phyloP scores from a whole-genome alignment of 2,888 invertebrate genomes.

The Phyllotreta striolata region DNA sequence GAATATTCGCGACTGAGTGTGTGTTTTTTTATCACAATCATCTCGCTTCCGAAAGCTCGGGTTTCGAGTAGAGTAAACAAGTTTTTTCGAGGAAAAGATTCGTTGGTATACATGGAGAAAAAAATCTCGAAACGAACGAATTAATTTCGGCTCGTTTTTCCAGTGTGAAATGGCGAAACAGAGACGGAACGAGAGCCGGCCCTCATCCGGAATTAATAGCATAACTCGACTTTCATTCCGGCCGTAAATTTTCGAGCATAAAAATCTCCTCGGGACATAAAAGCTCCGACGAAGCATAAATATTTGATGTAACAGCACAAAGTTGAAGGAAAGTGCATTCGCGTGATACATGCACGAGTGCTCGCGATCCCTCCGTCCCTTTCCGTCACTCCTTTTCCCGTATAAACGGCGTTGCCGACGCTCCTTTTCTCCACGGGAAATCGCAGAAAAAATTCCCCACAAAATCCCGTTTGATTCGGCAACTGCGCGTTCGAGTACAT shows the following conservation, averaged over 20 bases:
- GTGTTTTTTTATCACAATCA: no score
- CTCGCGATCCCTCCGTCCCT: constrained; percentile 24
- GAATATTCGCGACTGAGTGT: no score
- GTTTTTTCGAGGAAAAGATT: no score
- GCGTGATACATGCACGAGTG: constrained; percentile 44
- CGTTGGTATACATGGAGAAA: no score
- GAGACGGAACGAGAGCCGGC: constrained; percentile 24
- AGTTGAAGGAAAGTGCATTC: constrained; percentile 48
- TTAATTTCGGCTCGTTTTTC: constrained; percentile 18
- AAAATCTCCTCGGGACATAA: constrained; percentile 47
- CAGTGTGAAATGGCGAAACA: constrained; percentile 2
- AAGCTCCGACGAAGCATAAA: constrained; percentile 51
- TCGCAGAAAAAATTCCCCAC: no score
- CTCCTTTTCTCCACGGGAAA: no score
- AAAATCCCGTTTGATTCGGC: no score
- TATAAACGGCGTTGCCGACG: constrained; percentile 20
- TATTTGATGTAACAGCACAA: constrained; percentile 50
- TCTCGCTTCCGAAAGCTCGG: no score
- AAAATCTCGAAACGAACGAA: no score
- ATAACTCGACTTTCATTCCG: constrained; percentile 44
- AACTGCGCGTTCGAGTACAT: no score
- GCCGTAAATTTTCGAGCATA: constrained; percentile 50
- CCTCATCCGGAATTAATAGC: constrained; percentile 36
- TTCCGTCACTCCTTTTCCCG: not conserved
- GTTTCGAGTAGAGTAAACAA: no score